phyloP scores from a whole-genome alignment of 2,888 invertebrate species.

The Lasioglossum oenotherae region DNA sequence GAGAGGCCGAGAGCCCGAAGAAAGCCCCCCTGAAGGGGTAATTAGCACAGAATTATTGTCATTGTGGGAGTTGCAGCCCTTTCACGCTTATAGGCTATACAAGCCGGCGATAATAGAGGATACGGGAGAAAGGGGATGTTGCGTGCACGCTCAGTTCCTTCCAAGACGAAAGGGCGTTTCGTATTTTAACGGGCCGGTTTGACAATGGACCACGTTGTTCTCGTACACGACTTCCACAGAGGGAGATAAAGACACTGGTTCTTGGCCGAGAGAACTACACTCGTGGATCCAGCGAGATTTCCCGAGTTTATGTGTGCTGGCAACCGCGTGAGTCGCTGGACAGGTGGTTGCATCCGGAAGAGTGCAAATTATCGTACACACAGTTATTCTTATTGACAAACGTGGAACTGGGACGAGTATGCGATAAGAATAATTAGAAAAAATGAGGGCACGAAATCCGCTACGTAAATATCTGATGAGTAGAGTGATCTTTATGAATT shows the following conservation, averaged over 20 bases:
- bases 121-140: conserved; percentile 45
- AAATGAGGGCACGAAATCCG: neutral
- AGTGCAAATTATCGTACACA: neutral
- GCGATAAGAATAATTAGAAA: neutral
- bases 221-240: conserved; percentile 64
- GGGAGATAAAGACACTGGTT: conserved; percentile 70
- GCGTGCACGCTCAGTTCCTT: conserved; percentile 59
- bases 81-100: conserved; percentile 75
- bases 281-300: conserved; percentile 9
- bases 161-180: conserved; percentile 74
- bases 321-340: neutral
- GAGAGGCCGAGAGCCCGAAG: conserved; percentile 27
- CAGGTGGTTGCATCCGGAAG: neutral
- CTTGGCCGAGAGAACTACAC: conserved; percentile 48
- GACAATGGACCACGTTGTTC: conserved; percentile 73
- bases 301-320: neutral
- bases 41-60: conserved; percentile 79
- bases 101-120: conserved; percentile 71
- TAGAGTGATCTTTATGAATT: no score
- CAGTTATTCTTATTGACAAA: neutral
- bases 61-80: conserved; percentile 71
- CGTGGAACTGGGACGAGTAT: neutral
- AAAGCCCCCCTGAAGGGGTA: conserved; percentile 65
- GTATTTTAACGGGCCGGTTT: conserved; percentile 82
- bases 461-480: neutral